phyloP scores from a whole-genome alignment of 2,888 invertebrate species.

The Silvanus unidentatus region DNA sequence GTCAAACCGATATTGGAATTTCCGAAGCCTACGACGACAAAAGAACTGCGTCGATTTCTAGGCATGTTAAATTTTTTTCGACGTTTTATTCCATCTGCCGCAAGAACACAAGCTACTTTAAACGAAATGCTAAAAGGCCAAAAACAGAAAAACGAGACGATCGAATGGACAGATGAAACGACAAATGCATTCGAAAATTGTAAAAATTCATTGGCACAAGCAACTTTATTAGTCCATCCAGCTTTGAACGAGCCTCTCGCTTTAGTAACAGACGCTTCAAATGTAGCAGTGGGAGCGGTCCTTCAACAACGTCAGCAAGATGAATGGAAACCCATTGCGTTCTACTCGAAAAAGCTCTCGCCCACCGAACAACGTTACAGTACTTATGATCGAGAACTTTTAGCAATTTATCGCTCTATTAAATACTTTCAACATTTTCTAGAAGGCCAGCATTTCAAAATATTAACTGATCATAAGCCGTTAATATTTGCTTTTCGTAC shows the following conservation, averaged over 20 bases:
- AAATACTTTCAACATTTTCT: constrained; percentile 34
- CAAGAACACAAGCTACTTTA: neutral
- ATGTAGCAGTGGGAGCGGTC: constrained; percentile 3
- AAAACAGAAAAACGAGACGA: neutral
- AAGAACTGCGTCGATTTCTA: constrained; percentile 2
- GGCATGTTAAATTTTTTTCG: constrained; percentile 4
- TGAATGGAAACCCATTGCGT: neutral
- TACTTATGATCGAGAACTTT: constrained; percentile 37
- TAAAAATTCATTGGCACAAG: neutral
- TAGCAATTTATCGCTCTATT: constrained; percentile 34
- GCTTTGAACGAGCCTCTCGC: neutral
- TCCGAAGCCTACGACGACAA: neutral
- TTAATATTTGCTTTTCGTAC: constrained; percentile 35
- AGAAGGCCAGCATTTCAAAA: constrained; percentile 31
- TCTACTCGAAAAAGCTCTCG: constrained; percentile 14
- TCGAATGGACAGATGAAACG: neutral
- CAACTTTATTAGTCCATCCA: neutral
- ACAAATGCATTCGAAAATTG: neutral
- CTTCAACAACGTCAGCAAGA: constrained; percentile 1
- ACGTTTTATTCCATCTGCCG: neutral
- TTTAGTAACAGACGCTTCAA: neutral
- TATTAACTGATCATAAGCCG: constrained; percentile 37
- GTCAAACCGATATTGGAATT: neutral
- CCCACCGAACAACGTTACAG: constrained; percentile 19
- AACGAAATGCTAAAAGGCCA: neutral